Evolutionary conservation across 1,140 invertebrate species (phyloP).

Genomic region (Caerostris darwini): DNA sequence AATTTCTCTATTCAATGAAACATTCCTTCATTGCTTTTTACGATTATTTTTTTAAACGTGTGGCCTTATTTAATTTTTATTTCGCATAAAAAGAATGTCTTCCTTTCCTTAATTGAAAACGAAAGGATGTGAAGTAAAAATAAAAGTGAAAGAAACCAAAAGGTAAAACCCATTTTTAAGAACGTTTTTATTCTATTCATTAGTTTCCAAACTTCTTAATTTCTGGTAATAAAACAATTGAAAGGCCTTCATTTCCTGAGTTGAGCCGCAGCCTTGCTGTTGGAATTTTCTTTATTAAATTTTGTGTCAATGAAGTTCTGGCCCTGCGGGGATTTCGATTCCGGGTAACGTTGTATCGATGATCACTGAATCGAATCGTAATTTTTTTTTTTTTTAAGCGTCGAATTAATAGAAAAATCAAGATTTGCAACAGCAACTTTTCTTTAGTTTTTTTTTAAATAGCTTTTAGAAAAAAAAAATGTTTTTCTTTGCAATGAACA

Average conservation of each 20-base stretch:
- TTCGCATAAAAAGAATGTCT: constrained; percentile 6
- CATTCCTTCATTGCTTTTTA: not conserved
- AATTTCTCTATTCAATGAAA: constrained; percentile 29
- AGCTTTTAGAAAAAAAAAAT: not conserved
- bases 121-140: not conserved
- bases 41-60: not conserved
- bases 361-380: constrained; percentile 40
- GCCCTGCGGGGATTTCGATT: constrained; percentile 56
- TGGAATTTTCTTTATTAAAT: constrained; percentile 75
- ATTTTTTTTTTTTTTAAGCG: not conserved
- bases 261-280: constrained; percentile 15
- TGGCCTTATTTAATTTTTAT: not conserved
- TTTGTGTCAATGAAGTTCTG: constrained; percentile 67
- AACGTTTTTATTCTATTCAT: constrained; percentile 14
- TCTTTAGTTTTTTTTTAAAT: not conserved
- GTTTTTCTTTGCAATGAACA: not conserved
- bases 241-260: constrained; percentile 56
- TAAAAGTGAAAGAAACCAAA: not conserved
- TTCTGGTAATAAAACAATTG: constrained; percentile 53
- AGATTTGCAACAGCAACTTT: not conserved
- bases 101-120: constrained; percentile 55
- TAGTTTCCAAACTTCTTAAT: constrained; percentile 71
- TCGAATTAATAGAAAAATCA: not conserved
- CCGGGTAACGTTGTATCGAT: constrained; percentile 47
- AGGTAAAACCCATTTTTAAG: constrained; percentile 25